Evolutionary conservation across 2,888 invertebrate species (phyloP).

Genomic region (Mechanitis mazaeus): DNA sequence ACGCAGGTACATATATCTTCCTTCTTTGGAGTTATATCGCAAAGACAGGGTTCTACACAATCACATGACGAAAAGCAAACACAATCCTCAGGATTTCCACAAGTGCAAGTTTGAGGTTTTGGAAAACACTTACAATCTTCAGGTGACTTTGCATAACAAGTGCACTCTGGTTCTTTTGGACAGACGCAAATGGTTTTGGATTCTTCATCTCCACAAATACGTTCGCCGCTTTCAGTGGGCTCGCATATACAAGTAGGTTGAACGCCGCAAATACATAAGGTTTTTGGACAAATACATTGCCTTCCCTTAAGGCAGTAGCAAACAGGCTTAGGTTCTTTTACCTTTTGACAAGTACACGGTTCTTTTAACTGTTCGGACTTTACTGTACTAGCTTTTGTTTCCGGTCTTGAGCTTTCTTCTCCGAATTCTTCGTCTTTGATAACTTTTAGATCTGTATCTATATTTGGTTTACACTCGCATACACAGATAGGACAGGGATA

Average conservation of each 20-base stretch:
- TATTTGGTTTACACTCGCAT: conserved; percentile 48
- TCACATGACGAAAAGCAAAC: conserved; percentile 53
- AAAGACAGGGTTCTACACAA: conserved; percentile 54
- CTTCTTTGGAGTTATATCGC: conserved; percentile 40
- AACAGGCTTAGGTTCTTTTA: conserved; percentile 34
- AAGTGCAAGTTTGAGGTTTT: conserved; percentile 42
- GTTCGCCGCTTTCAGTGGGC: conserved; percentile 35
- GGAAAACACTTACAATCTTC: conserved; percentile 50
- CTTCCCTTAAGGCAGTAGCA: conserved; percentile 53
- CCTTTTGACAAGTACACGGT: conserved; percentile 55
- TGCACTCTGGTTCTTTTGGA: conserved; percentile 41
- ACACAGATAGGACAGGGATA: conserved; percentile 54
- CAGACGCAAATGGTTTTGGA: conserved; percentile 51
- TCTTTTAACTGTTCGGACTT: conserved; percentile 29
- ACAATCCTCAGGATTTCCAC: conserved; percentile 55
- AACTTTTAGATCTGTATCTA: conserved; percentile 21
- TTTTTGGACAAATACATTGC: conserved; percentile 46
- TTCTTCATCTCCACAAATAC: conserved; percentile 41
- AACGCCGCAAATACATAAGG: conserved; percentile 50
- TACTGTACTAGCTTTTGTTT: conserved; percentile 9
- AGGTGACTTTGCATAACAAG: conserved; percentile 37
- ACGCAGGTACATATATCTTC: conserved; percentile 48
- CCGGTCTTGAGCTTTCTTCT: conserved; percentile 22
- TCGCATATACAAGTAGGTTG: conserved; percentile 53
- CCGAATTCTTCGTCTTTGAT: conserved; percentile 28